Evolutionary conservation across 2,113 vertebrate species (phyloP), one percentile per base, ranked within the genome.

Genomic region (Podocnemis expansa): DNA sequence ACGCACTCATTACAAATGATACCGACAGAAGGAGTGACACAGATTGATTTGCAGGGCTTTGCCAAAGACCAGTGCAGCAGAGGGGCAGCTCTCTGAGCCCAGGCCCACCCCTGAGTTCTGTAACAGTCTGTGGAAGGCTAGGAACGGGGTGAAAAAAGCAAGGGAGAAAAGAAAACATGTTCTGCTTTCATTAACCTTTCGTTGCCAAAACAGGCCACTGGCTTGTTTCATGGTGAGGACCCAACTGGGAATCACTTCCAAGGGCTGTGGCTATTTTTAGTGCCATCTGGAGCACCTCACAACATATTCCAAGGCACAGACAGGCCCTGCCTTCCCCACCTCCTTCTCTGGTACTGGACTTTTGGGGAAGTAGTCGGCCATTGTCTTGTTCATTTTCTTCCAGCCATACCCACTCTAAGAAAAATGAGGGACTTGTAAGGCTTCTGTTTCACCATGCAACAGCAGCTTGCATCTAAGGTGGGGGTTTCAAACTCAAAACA

Each of bases 181-280:
- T 52, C 56, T 80, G 45, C 85, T 52, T 34, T 63, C 56, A 51
- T 41, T 51, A 45, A 43, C 41, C 43, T 38, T 41, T 78, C 76
- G 22, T 38, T 45, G 54, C 38, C 60, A 51, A 22, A 52, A 9
- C 45, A 38, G 63, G 63, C 47, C 82, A 25, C 93, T 78, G 88
- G 25, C 5, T 82, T 82, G 38, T 55, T 2, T 79, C 81, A 55
- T 1, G 1, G 2, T 1, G 1, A 84, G 49, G 45, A n/a, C 54
- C 80, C 3, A 0, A 47, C 56, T 63, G 87, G 0, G 5, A 21
- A 47, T 81, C n/a, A 43, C 6, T 8, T 58, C 63, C 29, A 45
- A 67, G 78, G 80, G 43, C 88, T 24, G 43, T 2, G 9, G 67
- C 24, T 82, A 55, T 1, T 19, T 47, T 43, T 17, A 31, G 38